Percentiles rank a stretch among this genome's conserved stretches.
phyloP scores from a whole-genome alignment of 2,113 vertebrate species.

The Zosterops japonicus region DNA sequence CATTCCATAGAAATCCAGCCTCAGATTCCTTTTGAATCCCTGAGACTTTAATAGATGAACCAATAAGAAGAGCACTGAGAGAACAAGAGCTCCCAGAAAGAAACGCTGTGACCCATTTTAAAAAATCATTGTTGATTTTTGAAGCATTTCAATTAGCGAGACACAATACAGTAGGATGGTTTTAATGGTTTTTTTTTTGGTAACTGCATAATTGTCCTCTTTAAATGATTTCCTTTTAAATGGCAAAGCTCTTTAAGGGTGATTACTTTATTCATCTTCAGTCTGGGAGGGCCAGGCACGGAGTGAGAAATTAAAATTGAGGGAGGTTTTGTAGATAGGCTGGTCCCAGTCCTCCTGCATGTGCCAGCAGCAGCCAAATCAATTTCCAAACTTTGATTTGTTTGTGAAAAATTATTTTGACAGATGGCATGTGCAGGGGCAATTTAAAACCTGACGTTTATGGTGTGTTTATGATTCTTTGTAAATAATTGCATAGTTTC shows the following conservation, averaged over 20 bases:
- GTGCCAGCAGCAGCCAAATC: not conserved
- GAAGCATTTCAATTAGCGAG: not conserved
- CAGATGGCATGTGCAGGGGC: not conserved
- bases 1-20: not conserved
- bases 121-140: not conserved
- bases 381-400: conserved; percentile 1
- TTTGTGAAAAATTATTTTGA: conserved; percentile 11
- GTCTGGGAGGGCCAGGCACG: not conserved
- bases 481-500: conserved; percentile 12
- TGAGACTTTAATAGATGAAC: not conserved
- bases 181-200: not conserved
- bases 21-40: not conserved
- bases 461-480: not conserved
- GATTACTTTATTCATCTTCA: conserved; percentile 33
- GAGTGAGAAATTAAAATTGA: not conserved
- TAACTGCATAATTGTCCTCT: not conserved
- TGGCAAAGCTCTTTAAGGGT: not conserved
- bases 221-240: conserved; percentile 2
- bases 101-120: not conserved
- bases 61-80: not conserved
- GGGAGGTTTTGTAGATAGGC: not conserved
- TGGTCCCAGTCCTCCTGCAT: not conserved
- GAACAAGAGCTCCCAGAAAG: not conserved
- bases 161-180: not conserved
- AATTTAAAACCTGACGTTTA: not conserved